phyloP scores from a whole-genome alignment of 2,888 invertebrate genomes.

The Mesorhabditis sp. region DNA sequence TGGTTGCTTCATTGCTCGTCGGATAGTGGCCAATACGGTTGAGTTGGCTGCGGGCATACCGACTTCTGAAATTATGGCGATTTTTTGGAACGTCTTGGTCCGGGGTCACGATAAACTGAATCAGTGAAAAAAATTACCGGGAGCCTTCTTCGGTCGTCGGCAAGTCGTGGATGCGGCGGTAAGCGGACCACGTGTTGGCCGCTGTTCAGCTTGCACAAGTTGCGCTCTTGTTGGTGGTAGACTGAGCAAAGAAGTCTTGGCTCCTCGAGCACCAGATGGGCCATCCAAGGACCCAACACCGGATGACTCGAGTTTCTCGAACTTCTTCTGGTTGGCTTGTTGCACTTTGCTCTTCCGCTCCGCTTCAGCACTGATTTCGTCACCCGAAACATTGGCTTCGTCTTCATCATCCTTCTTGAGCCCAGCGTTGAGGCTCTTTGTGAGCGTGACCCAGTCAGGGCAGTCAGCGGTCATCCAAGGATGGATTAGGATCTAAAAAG shows the following conservation, averaged over 20 bases:
- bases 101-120: slow-evolving; percentile 1
- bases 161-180: not conserved
- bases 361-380: not conserved
- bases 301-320: not conserved
- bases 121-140: slow-evolving; percentile 9
- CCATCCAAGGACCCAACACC: too few species aligned
- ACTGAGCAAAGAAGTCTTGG: too few species aligned
- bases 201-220: slow-evolving; percentile 15
- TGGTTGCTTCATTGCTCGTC: slow-evolving; percentile 26
- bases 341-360: not conserved
- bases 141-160: slow-evolving; percentile 7
- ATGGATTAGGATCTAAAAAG: slow-evolving; percentile 35
- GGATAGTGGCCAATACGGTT: slow-evolving; percentile 32
- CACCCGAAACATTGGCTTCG: slow-evolving; percentile 10
- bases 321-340: not conserved
- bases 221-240: too few species aligned
- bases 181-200: slow-evolving; percentile 14
- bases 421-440: slow-evolving; percentile 5
- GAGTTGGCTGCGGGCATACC: slow-evolving; percentile 14
- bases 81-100: not conserved
- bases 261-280: too few species aligned
- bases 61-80: too few species aligned
- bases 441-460: slow-evolving; percentile 32
- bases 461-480: slow-evolving; percentile 35
- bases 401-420: slow-evolving; percentile 15